Evolutionary conservation across 2,113 vertebrate species (phyloP).

Genomic region (Paedocypris sp.): DNA sequence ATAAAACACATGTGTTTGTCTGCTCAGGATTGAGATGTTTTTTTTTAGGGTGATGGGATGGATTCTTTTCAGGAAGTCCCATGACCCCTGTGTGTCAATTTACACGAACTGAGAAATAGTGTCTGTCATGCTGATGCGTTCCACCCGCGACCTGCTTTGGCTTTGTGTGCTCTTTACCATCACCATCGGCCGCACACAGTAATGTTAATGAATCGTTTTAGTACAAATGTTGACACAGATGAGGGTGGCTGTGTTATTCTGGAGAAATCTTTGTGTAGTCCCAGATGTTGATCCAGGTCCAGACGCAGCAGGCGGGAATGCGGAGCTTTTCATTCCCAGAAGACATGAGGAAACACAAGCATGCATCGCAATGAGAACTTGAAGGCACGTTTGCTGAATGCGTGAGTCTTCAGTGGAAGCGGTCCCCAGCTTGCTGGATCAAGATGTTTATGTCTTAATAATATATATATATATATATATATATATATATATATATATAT

Average conservation of each 20-base stretch:
- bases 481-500: too few relatives aligned
- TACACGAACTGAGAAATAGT: neutral
- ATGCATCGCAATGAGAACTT: constrained; percentile 5
- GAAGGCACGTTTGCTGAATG: neutral
- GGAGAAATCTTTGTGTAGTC: neutral
- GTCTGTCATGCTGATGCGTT: constrained; percentile 11
- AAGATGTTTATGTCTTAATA: constrained; percentile 7
- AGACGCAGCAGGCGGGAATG: neutral
- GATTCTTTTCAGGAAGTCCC: constrained; percentile 26
- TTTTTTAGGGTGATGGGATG: constrained; percentile 25
- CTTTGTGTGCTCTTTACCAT: neutral
- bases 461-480: neutral
- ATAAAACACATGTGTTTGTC: neutral
- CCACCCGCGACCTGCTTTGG: neutral
- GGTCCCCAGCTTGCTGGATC: neutral
- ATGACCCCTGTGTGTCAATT: constrained; percentile 26
- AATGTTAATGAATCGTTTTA: neutral
- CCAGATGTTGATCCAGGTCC: constrained; percentile 3
- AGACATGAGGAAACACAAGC: neutral
- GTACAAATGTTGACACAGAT: constrained; percentile 4
- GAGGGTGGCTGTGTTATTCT: constrained; percentile 3
- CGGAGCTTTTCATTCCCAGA: neutral
- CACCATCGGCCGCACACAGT: neutral
- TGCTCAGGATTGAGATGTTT: neutral
- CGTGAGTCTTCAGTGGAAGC: neutral